Evolutionary conservation across 2,888 invertebrate species (phyloP).

Genomic region (Spilarctia lutea): DNA sequence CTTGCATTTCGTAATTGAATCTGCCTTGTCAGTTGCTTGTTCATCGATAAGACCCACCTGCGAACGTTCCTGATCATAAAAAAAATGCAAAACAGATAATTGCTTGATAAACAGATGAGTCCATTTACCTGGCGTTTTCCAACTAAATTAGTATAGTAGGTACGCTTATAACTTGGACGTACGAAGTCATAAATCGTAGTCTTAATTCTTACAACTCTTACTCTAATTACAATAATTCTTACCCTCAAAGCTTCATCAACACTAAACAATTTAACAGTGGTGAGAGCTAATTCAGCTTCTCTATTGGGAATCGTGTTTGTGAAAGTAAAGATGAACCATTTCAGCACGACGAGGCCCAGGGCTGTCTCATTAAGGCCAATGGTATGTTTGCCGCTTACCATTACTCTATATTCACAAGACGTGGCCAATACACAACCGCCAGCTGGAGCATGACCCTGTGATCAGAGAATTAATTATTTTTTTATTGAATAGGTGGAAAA

Average conservation of each 20-base stretch:
- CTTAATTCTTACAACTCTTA: too few species aligned
- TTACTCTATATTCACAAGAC: constrained; percentile 94
- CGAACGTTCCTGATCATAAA: constrained; percentile 1
- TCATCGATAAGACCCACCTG: constrained; percentile 92
- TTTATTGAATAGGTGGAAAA: too few species aligned
- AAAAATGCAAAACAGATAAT: too few species aligned
- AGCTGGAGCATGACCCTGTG: constrained; percentile 94
- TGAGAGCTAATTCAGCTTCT: constrained; percentile 91
- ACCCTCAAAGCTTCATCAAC: constrained; percentile 92
- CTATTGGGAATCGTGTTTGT: constrained; percentile 89
- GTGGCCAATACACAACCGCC: constrained; percentile 94
- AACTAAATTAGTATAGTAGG: too few species aligned
- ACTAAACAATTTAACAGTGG: constrained; percentile 90
- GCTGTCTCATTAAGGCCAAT: constrained; percentile 96
- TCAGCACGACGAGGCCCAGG: constrained; percentile 92
- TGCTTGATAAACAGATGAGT: too few species aligned
- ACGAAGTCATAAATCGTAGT: too few species aligned
- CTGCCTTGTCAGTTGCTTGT: constrained; percentile 88
- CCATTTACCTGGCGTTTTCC: too few species aligned
- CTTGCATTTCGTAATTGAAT: constrained; percentile 89
- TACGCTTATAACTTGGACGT: too few species aligned
- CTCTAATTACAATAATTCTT: too few species aligned
- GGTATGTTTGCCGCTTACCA: constrained; percentile 91
- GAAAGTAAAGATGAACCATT: constrained; percentile 90
- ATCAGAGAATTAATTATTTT: too few species aligned